Conservation (phyloP, 2,113 vertebrate genomes). For the Leucoraja erinaceus region DNA sequence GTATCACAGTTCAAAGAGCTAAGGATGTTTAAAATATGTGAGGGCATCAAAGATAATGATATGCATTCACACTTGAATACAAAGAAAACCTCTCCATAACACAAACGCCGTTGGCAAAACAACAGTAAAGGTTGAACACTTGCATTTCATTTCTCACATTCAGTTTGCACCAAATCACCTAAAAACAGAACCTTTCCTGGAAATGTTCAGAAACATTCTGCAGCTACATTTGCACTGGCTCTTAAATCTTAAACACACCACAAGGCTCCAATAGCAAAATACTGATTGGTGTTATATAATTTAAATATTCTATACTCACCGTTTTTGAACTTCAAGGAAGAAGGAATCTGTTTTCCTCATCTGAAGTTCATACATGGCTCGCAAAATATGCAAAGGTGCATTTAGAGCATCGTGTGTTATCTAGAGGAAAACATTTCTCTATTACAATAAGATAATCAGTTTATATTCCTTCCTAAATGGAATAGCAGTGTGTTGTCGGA, state of each 20-base stretch:
- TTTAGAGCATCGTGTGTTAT: slow-evolving; percentile 92
- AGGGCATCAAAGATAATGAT: background rate
- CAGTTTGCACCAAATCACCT: background rate
- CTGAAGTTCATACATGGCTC: slow-evolving; percentile 90
- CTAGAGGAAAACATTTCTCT: slow-evolving; percentile 50
- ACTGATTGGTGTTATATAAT: background rate
- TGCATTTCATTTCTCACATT: background rate
- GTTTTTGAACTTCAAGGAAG: slow-evolving; percentile 89
- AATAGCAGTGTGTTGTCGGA: background rate
- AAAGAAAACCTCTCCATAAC: background rate
- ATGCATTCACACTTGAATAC: background rate
- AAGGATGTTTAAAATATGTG: background rate
- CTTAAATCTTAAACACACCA: background rate
- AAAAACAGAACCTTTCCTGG: background rate
- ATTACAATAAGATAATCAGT: slow-evolving; percentile 7
- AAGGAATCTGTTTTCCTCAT: slow-evolving; percentile 92
- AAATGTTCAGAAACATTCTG: background rate
- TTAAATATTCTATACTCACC: slow-evolving; percentile 55
- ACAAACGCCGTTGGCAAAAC: background rate
- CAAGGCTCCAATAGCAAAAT: background rate
- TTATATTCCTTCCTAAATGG: background rate
- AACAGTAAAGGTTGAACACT: background rate
- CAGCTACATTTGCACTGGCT: background rate
- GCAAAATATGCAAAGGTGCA: slow-evolving; percentile 83
- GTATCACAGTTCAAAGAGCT: background rate